phyloP scores from a whole-genome alignment of 2,113 vertebrate genomes.

The Romanogobio albipinnatus region DNA sequence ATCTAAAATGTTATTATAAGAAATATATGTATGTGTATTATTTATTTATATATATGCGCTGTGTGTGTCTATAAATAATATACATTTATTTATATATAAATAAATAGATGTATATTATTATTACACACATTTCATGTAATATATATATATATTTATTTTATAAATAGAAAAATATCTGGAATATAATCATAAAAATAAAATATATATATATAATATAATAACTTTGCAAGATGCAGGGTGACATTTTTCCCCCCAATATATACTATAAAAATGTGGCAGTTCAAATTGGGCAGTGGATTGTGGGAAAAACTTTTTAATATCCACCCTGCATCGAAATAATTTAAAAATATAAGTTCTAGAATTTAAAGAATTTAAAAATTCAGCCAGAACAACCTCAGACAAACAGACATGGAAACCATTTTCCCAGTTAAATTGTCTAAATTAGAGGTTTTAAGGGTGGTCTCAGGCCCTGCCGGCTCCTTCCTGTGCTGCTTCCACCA shows the following conservation, averaged over 20 bases:
- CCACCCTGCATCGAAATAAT: background rate
- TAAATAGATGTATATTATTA: no score
- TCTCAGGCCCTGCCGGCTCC: background rate
- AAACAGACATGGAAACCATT: slow-evolving; percentile 27
- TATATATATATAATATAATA: background rate
- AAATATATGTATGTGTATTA: no score
- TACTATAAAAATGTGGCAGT: background rate
- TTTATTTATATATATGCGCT: no score
- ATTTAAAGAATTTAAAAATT: background rate
- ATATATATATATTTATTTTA: no score
- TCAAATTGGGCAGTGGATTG: background rate
- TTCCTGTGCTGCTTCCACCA: slow-evolving; percentile 26
- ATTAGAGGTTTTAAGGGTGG: slow-evolving; percentile 1
- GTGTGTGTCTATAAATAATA: no score
- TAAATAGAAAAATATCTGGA: background rate
- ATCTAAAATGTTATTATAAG: no score
- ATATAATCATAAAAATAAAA: background rate
- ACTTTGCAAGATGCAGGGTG: no score
- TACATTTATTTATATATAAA: no score
- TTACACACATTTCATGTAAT: no score
- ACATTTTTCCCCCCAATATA: background rate
- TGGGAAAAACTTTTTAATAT: background rate
- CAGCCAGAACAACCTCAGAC: background rate
- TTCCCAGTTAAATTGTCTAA: slow-evolving; percentile 9
- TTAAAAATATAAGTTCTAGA: background rate